Evolutionary conservation across 1,140 invertebrate species (phyloP).

Genomic region (Cheumatopsyche charites): DNA sequence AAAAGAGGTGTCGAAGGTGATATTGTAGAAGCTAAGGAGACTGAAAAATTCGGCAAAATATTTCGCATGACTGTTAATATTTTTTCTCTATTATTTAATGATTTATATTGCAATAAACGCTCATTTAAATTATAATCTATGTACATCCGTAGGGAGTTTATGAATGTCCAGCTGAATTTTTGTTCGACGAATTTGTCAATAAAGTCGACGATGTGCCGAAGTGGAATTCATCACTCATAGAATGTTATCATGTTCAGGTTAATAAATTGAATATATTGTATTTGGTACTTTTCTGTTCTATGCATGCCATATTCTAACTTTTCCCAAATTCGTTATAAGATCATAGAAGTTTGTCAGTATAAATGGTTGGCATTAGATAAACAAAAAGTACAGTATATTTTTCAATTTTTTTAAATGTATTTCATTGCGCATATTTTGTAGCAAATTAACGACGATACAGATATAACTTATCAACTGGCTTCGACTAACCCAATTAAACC

Average conservation of each 20-base stretch:
- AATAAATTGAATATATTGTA: too few species aligned
- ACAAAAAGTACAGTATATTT: too few species aligned
- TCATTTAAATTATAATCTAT: too few species aligned
- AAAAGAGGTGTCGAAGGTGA: constrained; percentile 67
- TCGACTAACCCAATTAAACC: constrained; percentile 75
- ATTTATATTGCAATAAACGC: neutral
- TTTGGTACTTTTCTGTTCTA: too few species aligned
- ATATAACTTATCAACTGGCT: constrained; percentile 82
- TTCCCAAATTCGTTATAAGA: too few species aligned
- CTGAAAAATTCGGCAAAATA: constrained; percentile 70
- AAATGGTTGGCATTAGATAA: too few species aligned
- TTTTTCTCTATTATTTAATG: constrained; percentile 47
- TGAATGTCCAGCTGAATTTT: constrained; percentile 68
- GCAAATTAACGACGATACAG: constrained; percentile 54
- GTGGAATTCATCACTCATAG: constrained; percentile 81
- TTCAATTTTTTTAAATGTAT: too few species aligned
- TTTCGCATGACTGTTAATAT: constrained; percentile 77
- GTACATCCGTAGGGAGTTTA: constrained; percentile 50
- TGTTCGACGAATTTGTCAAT: constrained; percentile 74
- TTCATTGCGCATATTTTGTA: constrained; percentile 50
- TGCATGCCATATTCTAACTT: too few species aligned
- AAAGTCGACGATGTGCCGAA: constrained; percentile 71
- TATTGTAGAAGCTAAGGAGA: constrained; percentile 67
- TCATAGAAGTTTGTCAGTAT: neutral
- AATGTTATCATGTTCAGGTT: constrained; percentile 73